Conservation (phyloP, 1,140 invertebrate genomes). For the Notospermus geniculatus region DNA sequence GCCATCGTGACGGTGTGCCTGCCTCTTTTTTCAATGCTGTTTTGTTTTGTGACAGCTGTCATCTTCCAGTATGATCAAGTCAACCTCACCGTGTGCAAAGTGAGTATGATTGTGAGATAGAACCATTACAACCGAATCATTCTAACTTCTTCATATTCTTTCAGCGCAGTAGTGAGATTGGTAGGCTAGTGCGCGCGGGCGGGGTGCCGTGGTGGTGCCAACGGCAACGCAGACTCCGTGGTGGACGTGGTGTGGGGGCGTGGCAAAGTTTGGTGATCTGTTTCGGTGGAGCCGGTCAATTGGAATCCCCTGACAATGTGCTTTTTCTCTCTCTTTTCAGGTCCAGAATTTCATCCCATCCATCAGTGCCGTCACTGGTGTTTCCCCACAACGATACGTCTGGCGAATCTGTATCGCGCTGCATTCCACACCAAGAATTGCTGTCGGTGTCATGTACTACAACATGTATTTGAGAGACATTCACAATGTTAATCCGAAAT, state of each 20-base stretch:
- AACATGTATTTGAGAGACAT: conserved; percentile 60
- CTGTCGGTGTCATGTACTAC: conserved; percentile 73
- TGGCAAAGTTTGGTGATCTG: too few species aligned
- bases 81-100: conserved; percentile 87
- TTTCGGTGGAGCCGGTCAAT: too few species aligned
- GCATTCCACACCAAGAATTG: conserved; percentile 83
- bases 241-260: too few species aligned
- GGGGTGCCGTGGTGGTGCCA: too few species aligned
- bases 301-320: too few species aligned
- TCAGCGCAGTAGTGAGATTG: too few species aligned
- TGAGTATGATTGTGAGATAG: conserved; percentile 64
- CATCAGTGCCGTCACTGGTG: conserved; percentile 90
- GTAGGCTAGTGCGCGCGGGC: too few species aligned
- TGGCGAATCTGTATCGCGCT: conserved; percentile 89
- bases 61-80: conserved; percentile 87
- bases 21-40: conserved; percentile 74
- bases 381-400: conserved; percentile 84
- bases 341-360: conserved; percentile 88
- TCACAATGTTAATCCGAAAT: conserved; percentile 33
- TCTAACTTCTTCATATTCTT: too few species aligned
- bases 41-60: conserved; percentile 82
- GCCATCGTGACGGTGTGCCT: conserved; percentile 77
- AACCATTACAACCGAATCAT: too few species aligned
- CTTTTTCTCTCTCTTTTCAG: conserved; percentile 58
- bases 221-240: too few species aligned